These are phyloP conservation scores for Brachyhypopomus gauderio DNA, from an alignment of 2,113 vertebrate genomes.

Conservation along the genomic window DNA sequence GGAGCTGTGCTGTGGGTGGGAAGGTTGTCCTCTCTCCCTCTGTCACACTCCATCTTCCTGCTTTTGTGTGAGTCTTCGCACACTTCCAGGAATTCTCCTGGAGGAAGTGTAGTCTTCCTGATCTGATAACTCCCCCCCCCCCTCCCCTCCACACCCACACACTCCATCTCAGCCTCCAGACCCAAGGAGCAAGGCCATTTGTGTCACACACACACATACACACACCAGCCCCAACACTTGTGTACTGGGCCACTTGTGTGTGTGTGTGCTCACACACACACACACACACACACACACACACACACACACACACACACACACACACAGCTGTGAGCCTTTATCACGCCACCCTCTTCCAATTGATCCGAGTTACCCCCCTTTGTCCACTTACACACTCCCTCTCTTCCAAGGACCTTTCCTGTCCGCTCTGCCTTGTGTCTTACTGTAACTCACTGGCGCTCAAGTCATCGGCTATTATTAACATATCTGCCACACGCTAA, in stretches of 20 bases:
- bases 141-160: background rate
- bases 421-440: background rate
- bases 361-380: background rate
- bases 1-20: background rate
- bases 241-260: no score
- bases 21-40: slow-evolving; percentile 35
- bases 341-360: slow-evolving; percentile 28
- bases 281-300: background rate
- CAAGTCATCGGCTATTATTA: background rate
- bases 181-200: slow-evolving; percentile 19
- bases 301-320: background rate
- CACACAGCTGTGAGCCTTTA: background rate
- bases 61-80: slow-evolving; percentile 70
- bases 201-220: background rate
- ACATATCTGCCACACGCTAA: background rate
- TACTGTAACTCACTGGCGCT: background rate
- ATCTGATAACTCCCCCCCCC: slow-evolving; percentile 53
- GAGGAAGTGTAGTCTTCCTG: slow-evolving; percentile 68
- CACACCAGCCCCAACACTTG: no score
- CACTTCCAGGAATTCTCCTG: slow-evolving; percentile 77
- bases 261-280: background rate
- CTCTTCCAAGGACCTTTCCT: no score
- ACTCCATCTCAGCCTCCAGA: slow-evolving; percentile 4
- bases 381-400: no score
- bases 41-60: slow-evolving; percentile 67